These are phyloP conservation scores for Rattus norvegicus DNA, from an alignment of 2,113 vertebrate species.

Conservation along the genomic window DNA sequence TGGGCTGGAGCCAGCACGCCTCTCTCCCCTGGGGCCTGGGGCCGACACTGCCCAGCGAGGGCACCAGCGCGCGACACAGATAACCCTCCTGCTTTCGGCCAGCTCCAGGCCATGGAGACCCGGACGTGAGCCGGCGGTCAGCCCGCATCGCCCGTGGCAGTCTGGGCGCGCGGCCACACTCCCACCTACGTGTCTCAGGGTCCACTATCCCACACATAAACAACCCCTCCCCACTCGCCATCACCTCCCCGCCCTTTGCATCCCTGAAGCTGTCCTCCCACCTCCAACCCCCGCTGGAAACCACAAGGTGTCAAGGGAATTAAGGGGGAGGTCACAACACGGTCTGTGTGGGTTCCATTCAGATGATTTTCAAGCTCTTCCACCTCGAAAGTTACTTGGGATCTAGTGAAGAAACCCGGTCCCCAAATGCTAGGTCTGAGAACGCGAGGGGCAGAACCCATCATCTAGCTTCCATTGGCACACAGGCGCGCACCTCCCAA, in stretches of 20 bases:
- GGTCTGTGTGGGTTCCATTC: slow-evolving; percentile 38
- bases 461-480: slow-evolving; percentile 33
- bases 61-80: slow-evolving; percentile 20
- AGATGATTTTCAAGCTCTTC: slow-evolving; percentile 55
- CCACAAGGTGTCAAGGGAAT: slow-evolving; percentile 34
- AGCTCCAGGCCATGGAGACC: slow-evolving; percentile 48
- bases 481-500: slow-evolving; percentile 23
- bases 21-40: slow-evolving; percentile 44
- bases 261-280: not conserved
- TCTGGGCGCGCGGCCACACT: slow-evolving; percentile 49
- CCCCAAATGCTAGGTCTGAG: slow-evolving; percentile 46
- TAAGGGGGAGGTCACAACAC: not conserved
- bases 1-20: not conserved
- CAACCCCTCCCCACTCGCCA: slow-evolving; percentile 45
- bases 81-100: slow-evolving; percentile 27
- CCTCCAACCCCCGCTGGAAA: not conserved
- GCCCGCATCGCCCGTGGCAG: slow-evolving; percentile 21
- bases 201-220: slow-evolving; percentile 61
- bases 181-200: slow-evolving; percentile 1
- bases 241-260: slow-evolving; percentile 12
- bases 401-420: slow-evolving; percentile 57
- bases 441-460: slow-evolving; percentile 3
- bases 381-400: slow-evolving; percentile 80
- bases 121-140: slow-evolving; percentile 31
- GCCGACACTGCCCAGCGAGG: slow-evolving; percentile 7